A percentile compares a stretch with the other conserved stretches of the same genome.
Evolutionary conservation across 2,888 invertebrate species (phyloP).

Genomic region (Himalopsyche japonica): DNA sequence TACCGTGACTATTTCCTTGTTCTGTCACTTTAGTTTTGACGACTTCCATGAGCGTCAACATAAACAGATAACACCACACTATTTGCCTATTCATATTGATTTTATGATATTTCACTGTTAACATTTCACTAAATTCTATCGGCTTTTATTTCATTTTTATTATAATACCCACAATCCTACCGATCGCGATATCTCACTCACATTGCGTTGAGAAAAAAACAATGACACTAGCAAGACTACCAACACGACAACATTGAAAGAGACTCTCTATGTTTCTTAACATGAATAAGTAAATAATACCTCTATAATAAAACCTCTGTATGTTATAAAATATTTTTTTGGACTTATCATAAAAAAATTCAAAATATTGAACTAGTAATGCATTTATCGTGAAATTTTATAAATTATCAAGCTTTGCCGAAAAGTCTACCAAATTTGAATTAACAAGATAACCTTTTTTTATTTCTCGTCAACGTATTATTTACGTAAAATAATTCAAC

Average conservation of each 20-base stretch:
- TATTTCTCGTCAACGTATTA: too few species aligned
- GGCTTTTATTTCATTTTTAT: constrained; percentile 33
- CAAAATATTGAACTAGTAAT: too few species aligned
- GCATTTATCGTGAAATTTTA: too few species aligned
- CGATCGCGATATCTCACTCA: constrained; percentile 27
- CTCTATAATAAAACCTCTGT: not conserved
- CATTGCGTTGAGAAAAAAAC: constrained; percentile 36
- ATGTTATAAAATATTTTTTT: too few species aligned
- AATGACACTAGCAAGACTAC: constrained; percentile 30
- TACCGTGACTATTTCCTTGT: constrained; percentile 77
- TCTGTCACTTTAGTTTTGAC: constrained; percentile 71
- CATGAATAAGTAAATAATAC: not conserved
- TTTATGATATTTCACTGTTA: constrained; percentile 44
- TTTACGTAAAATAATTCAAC: too few species aligned
- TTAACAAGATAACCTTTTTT: too few species aligned
- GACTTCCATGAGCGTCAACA: constrained; percentile 69
- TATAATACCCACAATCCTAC: constrained; percentile 20
- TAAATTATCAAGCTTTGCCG: too few species aligned
- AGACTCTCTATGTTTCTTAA: not conserved
- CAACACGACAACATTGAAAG: constrained; percentile 1
- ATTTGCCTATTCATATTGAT: constrained; percentile 60
- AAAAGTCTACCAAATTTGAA: too few species aligned
- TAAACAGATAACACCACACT: constrained; percentile 68
- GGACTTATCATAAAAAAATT: too few species aligned
- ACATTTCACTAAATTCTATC: constrained; percentile 26